Evolutionary conservation across 2,888 invertebrate species (phyloP).

Genomic region (Icerya purchasi): DNA sequence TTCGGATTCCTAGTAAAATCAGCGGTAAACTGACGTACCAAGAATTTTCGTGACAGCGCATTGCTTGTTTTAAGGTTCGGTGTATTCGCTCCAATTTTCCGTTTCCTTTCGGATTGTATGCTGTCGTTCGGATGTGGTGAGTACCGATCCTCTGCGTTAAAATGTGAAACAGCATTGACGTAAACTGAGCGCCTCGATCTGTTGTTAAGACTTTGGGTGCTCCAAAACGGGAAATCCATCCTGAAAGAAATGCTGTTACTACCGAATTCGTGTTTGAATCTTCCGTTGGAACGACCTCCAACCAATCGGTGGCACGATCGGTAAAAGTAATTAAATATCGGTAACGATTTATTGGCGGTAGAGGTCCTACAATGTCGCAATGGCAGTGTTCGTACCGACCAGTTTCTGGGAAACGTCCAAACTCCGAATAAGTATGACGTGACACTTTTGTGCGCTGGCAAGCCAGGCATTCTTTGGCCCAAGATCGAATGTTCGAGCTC

Average conservation of each 20-base stretch:
- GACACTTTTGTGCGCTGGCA: conserved; percentile 21
- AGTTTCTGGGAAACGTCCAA: conserved; percentile 18
- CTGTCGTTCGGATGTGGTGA: not conserved
- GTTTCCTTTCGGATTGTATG: conserved; percentile 4
- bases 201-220: conserved; percentile 23
- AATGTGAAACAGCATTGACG: not conserved
- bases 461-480: too few species aligned
- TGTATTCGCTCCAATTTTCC: not conserved
- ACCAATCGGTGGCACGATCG: conserved; percentile 24
- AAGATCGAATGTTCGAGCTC: conserved; percentile 21
- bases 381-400: conserved; percentile 25
- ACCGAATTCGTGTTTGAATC: conserved; percentile 25
- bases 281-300: conserved; percentile 23
- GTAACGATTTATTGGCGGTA: conserved; percentile 21
- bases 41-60: not conserved
- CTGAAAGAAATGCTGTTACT: conserved; percentile 21
- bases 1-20: not conserved
- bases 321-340: conserved; percentile 23
- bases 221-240: conserved; percentile 27
- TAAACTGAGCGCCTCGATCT: conserved; percentile 23
- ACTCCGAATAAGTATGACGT: conserved; percentile 20
- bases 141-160: not conserved
- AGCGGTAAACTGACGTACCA: not conserved
- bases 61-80: not conserved
- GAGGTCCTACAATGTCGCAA: conserved; percentile 26